Percentiles rank a stretch among this genome's conserved stretches.
phyloP scores from a whole-genome alignment of 2,113 vertebrate species.

The Lepus europaeus region DNA sequence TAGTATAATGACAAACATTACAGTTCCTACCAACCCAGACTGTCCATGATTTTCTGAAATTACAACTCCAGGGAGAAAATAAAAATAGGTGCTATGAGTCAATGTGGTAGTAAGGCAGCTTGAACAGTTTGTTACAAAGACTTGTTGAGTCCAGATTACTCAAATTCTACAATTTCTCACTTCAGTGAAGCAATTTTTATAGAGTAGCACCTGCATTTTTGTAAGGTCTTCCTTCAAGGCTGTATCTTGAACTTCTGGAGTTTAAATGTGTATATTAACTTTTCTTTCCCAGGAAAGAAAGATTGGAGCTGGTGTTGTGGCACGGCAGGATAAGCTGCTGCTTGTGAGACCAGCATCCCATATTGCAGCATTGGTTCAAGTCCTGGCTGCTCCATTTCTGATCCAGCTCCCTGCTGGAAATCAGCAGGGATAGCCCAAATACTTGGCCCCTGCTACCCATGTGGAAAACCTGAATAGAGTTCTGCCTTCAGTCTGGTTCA shows the following conservation, averaged over 20 bases:
- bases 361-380: no score
- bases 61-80: slow-evolving; percentile 48
- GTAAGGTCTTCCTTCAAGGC: background rate
- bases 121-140: slow-evolving; percentile 11
- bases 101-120: background rate
- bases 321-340: no score
- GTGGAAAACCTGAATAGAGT: no score
- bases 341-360: no score
- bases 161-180: background rate
- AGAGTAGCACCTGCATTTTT: background rate
- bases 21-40: background rate
- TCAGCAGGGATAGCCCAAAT: no score
- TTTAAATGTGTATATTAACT: slow-evolving; percentile 1
- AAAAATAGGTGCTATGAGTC: slow-evolving; percentile 12
- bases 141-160: slow-evolving; percentile 1
- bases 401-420: no score
- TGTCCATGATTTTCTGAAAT: slow-evolving; percentile 51
- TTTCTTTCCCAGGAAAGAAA: background rate
- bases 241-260: background rate
- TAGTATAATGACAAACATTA: background rate
- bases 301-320: background rate
- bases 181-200: background rate
- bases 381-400: no score
- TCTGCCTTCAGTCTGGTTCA: no score
- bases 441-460: no score